These are phyloP conservation scores for Mesorhabditis spiculigera DNA, from an alignment of 2,888 invertebrate genomes.

Conservation along the genomic window DNA sequence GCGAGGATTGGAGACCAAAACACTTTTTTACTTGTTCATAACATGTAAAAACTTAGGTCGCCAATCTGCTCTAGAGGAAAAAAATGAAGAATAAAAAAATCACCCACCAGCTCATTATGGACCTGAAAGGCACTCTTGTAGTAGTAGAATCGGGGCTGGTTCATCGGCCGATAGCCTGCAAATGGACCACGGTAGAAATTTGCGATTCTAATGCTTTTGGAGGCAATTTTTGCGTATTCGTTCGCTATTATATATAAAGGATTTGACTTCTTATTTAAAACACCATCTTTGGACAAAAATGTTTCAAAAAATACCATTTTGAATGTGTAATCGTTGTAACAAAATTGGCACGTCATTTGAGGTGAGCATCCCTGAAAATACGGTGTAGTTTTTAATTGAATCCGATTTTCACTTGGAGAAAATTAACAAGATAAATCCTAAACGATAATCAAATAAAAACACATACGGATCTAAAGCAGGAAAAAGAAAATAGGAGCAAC, in stretches of 20 bases:
- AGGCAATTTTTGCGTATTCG: no score
- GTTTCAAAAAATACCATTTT: background rate
- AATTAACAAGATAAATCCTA: no score
- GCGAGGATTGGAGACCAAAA: background rate
- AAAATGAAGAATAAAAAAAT: background rate
- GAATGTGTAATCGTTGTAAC: background rate
- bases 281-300: no score
- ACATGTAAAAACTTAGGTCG: constrained; percentile 9
- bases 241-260: no score
- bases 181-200: background rate
- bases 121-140: constrained; percentile 41
- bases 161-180: constrained; percentile 45
- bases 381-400: no score
- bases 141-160: constrained; percentile 43
- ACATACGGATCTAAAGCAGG: no score
- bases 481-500: no score
- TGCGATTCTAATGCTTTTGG: background rate
- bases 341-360: background rate
- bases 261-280: no score
- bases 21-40: background rate
- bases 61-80: background rate
- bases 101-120: constrained; percentile 50
- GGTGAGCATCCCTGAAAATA: background rate
- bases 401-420: no score
- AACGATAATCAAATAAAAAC: no score